A percentile compares a stretch with the other conserved stretches of the same genome.
Evolutionary conservation across 1,140 invertebrate genomes (phyloP).

Genomic region (Periplaneta americana): DNA sequence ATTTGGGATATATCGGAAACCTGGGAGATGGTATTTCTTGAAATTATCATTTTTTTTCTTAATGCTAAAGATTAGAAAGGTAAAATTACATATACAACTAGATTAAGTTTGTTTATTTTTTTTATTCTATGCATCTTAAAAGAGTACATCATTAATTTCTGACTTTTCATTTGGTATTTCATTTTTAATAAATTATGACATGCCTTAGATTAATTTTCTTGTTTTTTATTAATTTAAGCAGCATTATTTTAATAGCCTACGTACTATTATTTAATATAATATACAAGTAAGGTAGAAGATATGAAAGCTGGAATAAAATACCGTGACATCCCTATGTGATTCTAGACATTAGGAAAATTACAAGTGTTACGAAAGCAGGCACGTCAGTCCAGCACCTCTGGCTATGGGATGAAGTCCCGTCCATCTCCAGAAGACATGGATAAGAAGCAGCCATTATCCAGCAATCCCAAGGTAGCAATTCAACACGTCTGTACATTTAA

Average conservation of each 20-base stretch:
- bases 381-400: conserved; percentile 20
- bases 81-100: conserved; percentile 16
- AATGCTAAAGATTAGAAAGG: conserved; percentile 34
- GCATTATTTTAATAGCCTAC: no score
- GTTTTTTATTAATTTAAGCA: no score
- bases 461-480: conserved; percentile 27
- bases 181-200: no score
- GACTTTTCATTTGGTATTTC: no score
- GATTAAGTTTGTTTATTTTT: no score
- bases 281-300: no score
- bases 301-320: no score
- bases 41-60: conserved; percentile 36
- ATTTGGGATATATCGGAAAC: conserved; percentile 5
- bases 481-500: no score
- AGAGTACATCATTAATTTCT: no score
- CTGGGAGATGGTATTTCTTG: conserved; percentile 32
- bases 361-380: background rate
- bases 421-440: conserved; percentile 37
- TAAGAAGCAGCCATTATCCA: conserved; percentile 35
- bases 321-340: background rate
- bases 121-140: no score
- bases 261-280: no score
- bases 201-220: no score
- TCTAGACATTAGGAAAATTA: background rate
- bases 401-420: conserved; percentile 40